Base-by-base conservation (phyloP, 2,797 vertebrate species). In the Pterois miles region DNA sequence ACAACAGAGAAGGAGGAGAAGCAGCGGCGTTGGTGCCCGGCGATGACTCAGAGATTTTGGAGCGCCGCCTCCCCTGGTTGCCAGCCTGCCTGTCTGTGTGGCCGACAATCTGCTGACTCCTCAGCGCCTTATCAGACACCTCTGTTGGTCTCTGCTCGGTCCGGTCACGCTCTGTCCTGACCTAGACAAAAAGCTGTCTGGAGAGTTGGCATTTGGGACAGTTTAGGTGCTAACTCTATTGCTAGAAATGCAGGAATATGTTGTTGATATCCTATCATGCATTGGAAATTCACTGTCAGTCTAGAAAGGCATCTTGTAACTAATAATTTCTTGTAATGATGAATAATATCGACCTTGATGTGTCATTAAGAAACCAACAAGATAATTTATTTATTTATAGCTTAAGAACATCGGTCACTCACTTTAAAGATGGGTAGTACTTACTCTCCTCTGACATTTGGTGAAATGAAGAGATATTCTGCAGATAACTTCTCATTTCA, bases 31-130 rank as follows among this genome's bases (percentile, higher is more conserved):
- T 43, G 56, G 34, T 11, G 57, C 62, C 77, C n/a, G 64, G 82
- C 74, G 75, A 91, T 93, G 89, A 92, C 91, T 92, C 90, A 90
- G 87, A 79, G 78, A 65, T 91, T 91, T 77, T 68, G 62, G 81
- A 83, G 80, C 74, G 6, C 80, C 76, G 84, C 63, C 82, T 84
- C 38, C 77, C 80, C 72, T 70, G 76, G 71, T 87, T 82, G 77
- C 83, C 83, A 66, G 82, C 72, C 80, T 80, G 76, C 77, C 74
- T 75, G 86, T 88, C 80, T 86, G 82, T 79, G 76, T 71, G 68
- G 77, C 73, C 14, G 52, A 88, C 75, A 81, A 83, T 77, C 60
- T 86, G 86, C 84, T 85, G 86, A 89, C 85, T 91, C 84, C 67
- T 85, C 59, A 18, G 54, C 7, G 16, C 48, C 60, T 76, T 56